phyloP scores from a whole-genome alignment of 2,113 vertebrate species.

The Ailurus styani region DNA sequence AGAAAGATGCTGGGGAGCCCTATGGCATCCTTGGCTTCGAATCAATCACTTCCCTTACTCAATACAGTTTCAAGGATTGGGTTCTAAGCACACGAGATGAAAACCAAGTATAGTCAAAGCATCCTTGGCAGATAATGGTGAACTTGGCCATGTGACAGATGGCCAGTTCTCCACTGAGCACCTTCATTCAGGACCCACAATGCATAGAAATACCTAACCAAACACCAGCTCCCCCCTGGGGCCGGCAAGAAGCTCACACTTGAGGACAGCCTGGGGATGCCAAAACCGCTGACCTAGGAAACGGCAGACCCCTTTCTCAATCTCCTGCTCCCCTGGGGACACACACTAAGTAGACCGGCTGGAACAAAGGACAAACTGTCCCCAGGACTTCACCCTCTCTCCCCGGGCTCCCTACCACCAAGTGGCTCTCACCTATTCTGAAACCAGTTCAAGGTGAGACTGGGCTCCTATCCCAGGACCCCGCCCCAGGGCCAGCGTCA shows the following conservation, averaged over 20 bases:
- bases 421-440: not conserved
- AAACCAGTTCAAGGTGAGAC: not conserved
- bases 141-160: not conserved
- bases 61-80: not conserved
- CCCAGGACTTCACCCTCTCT: not conserved
- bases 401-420: not conserved
- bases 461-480: not conserved
- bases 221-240: not conserved
- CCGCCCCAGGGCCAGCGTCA: not conserved
- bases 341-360: not conserved
- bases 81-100: not conserved
- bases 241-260: not conserved
- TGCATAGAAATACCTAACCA: not conserved
- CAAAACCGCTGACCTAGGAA: rapidly evolving
- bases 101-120: not conserved
- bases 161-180: rapidly evolving
- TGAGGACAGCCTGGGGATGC: not conserved
- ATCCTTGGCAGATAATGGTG: rapidly evolving
- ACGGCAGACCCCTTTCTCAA: not conserved
- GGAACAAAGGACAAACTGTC: too few relatives aligned
- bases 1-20: not conserved
- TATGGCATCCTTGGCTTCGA: not conserved
- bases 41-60: not conserved
- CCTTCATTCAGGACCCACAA: not conserved
- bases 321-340: not conserved